Base-by-base conservation (phyloP, 2,888 invertebrate species). In the Temnothorax ravouxi region DNA sequence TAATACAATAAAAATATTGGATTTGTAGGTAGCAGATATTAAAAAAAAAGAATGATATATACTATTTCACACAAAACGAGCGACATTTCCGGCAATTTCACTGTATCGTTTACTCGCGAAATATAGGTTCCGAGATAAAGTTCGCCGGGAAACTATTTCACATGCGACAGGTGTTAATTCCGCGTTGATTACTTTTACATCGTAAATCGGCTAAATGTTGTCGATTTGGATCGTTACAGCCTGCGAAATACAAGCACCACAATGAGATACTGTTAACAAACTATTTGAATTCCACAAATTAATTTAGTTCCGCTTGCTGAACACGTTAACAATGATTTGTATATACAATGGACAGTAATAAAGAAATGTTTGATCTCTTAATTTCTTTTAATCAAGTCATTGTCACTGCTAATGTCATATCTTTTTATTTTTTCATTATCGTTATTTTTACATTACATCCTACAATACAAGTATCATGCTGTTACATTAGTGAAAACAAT, bases 181-280 rank as follows among this genome's bases (percentile, higher is more conserved):
- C 47, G 25, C 79, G 79, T 72, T 80, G 79, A 80, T 80, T 80
- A 80, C 79, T 80, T 80, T 80, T 72, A 80, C 79, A 80, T 72
- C 72, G 72, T 80, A 72, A 80, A 80, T 59, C 79, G 72, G 47
- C 59, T 80, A 80, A 71, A 59, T 80, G 72, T 59, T 80, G 71
- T 61, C 79, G 79, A 72, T 56, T 71, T 34, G 72, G 18, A 47
- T 59, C 72, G 79, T 80, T 80, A 25, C 59, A 59, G 29, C 38
- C 47, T 25, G 54, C 18, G 72, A 71, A 61, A 72, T 72, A 72
- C 59, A 80, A 38, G 25, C 18, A 38, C 47, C 72, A 38, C 79
- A 71, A 44, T 34, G 56, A 69, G 59, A 3, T 61, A 13, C 59
- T 38, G 71, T 80, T 80, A 80, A 80, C 59, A 59, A 61, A 72